Evolutionary conservation across 2,888 invertebrate genomes (phyloP).

Genomic region (Andrena hattorfiana): DNA sequence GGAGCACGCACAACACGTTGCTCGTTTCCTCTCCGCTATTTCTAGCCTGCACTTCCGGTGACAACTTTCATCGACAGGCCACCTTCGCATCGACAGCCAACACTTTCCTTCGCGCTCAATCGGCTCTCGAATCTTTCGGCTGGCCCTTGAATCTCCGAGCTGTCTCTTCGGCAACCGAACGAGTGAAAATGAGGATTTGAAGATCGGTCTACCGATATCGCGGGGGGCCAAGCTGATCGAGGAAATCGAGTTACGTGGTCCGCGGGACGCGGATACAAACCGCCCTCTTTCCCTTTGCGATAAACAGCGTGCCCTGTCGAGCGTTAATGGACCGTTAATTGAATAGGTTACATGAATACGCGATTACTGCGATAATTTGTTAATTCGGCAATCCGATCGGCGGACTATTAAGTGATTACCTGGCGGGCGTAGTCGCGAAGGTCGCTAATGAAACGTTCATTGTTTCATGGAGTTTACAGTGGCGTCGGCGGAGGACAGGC

Average conservation of each 20-base stretch:
- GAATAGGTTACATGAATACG: neutral
- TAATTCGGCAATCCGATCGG: constrained; percentile 9
- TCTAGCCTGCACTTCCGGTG: neutral
- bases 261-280: too few relatives aligned
- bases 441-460: constrained; percentile 22
- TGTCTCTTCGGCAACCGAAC: too few relatives aligned
- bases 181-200: too few relatives aligned
- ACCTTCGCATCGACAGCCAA: neutral
- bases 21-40: neutral
- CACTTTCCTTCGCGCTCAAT: neutral
- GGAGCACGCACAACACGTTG: neutral
- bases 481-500: neutral
- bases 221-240: too few relatives aligned
- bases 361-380: constrained; percentile 15
- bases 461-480: neutral
- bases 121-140: too few relatives aligned
- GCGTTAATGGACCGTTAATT: neutral
- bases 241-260: too few relatives aligned
- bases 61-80: neutral
- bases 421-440: neutral
- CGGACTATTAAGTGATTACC: constrained; percentile 7
- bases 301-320: neutral
- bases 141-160: too few relatives aligned
- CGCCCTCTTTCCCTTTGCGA: neutral
- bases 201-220: too few relatives aligned